Evolutionary conservation across 2,888 invertebrate genomes (phyloP).

Genomic region (Adelphocoris suturalis): DNA sequence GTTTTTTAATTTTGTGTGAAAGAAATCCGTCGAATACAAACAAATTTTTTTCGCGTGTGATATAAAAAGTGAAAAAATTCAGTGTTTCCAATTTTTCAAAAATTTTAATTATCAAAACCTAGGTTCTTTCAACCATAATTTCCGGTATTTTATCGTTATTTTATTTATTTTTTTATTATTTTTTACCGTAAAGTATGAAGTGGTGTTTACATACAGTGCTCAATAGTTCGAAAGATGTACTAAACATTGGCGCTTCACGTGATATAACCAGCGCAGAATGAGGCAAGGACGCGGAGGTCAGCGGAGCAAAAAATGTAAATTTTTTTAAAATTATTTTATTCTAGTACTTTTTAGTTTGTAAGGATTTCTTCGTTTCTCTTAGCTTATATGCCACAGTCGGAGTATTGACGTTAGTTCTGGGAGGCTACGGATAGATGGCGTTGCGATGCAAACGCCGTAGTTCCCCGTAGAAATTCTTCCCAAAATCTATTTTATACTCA

Average conservation of each 20-base stretch:
- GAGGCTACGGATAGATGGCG: too few species aligned
- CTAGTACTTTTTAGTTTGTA: neutral
- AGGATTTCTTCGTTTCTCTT: too few species aligned
- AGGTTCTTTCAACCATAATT: neutral
- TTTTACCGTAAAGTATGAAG: conserved; percentile 50
- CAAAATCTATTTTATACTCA: too few species aligned
- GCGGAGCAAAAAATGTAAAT: conserved; percentile 81
- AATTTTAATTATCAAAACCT: neutral
- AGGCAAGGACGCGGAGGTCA: conserved; percentile 81
- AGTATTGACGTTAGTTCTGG: too few species aligned
- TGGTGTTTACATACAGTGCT: conserved; percentile 72
- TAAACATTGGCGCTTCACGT: conserved; percentile 78
- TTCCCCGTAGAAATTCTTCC: too few species aligned
- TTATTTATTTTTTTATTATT: neutral
- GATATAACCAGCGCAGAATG: conserved; percentile 79
- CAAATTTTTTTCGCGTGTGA: conserved; percentile 50
- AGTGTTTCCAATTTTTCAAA: neutral
- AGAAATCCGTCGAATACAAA: neutral
- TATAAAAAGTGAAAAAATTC: conserved; percentile 3
- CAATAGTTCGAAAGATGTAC: conserved; percentile 76
- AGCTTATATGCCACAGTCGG: too few species aligned
- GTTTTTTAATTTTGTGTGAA: neutral
- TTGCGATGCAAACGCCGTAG: too few species aligned
- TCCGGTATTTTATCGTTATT: neutral
- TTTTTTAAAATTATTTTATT: neutral